phyloP scores from a whole-genome alignment of 2,797 vertebrate species.

The Typhlichthys subterraneus region DNA sequence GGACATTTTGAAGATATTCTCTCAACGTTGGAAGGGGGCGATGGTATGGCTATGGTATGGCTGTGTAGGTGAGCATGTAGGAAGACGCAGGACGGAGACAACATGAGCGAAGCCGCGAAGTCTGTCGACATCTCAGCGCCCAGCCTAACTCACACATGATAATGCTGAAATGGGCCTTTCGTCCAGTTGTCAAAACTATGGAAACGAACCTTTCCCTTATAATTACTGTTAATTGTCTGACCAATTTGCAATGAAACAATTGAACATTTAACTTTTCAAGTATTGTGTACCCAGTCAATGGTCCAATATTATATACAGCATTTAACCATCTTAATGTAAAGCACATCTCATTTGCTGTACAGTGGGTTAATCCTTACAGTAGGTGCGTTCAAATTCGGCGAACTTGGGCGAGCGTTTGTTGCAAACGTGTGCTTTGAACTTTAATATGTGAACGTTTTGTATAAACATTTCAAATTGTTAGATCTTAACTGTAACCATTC shows the following conservation, averaged over 20 bases:
- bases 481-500: too few relatives aligned
- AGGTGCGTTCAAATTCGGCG: too few relatives aligned
- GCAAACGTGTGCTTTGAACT: too few relatives aligned
- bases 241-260: background rate
- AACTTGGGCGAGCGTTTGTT: too few relatives aligned
- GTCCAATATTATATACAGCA: background rate
- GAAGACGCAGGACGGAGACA: conserved; percentile 31
- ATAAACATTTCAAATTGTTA: too few relatives aligned
- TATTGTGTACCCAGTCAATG: conserved; percentile 11
- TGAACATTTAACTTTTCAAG: conserved; percentile 15
- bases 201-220: conserved; percentile 10
- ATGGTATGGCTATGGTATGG: conserved; percentile 54
- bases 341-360: conserved; percentile 8
- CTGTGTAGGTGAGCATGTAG: conserved; percentile 66
- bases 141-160: conserved; percentile 20
- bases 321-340: background rate
- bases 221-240: conserved; percentile 17
- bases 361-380: background rate
- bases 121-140: conserved; percentile 13
- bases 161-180: background rate
- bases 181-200: background rate
- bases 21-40: conserved; percentile 23
- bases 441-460: too few relatives aligned
- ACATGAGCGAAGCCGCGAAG: conserved; percentile 29
- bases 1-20: conserved; percentile 31